Evolutionary conservation across 2,113 vertebrate genomes (phyloP), one percentile per base, ranked within the genome.

Genomic region (Brachyhypopomus gauderio): DNA sequence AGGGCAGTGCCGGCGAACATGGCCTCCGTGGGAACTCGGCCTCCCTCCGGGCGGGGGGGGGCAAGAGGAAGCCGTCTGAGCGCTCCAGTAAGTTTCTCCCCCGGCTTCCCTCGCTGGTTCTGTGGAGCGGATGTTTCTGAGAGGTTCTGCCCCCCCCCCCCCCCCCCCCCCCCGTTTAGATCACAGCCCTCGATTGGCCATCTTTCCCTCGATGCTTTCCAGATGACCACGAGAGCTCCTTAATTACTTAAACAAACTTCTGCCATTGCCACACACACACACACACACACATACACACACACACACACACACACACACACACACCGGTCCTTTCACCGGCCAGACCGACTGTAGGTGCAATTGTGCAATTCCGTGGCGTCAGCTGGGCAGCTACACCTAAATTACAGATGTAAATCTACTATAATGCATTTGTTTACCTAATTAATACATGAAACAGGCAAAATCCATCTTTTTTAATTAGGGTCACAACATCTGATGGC

Each of bases 21-120:
- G n/a, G n/a, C n/a, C 88, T 90, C 48, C 87, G 83, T 66, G 91
- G 95, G 84, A 97, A 96, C 84, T 96, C 94, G 85, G 95, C 95
- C 70, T 92, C 95, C 0, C 95, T 93, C 55, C 91, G 94, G 86
- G 89, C 94, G 78, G 94, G 93, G 74, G 94, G 95, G 74, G 89
- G 89, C 88, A 94, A 92, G 86, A 93, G 88, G 79, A 96, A 94
- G 77, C 87, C 94, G 77, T 89, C 94, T 2, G 96, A 98, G 76
- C 95, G 95, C 84, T 95, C 96, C 87, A 94, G 98, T 98, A 93
- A 92, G 91, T 83, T 30, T 30, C 16, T 45, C 22, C 30, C 73
- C 14, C 3, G 14, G 56, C 17, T 62, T 23, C 16, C n/a, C 48
- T 23, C 0, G 9, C 0, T 34, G 16, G 66, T 41, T 45, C 72